Base-by-base conservation (phyloP, 2,888 invertebrate species). In the Callimorpha dominula region DNA sequence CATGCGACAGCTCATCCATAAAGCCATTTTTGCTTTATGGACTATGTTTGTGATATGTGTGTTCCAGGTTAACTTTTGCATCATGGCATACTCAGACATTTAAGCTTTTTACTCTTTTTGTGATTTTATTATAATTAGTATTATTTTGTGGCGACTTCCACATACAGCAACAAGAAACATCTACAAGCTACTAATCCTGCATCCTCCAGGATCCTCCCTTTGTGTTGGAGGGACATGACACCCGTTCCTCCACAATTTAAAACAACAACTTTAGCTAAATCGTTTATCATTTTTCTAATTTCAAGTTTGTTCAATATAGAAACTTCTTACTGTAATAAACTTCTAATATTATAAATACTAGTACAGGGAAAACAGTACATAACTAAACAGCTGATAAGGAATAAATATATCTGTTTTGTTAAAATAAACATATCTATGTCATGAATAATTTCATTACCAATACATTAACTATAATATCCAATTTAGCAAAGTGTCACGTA, bases 401-500 rank as follows among this genome's bases (percentile, higher is more conserved):
- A 20, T 20, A 20, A 46, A 20, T 42, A 46, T 64, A 12, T 20
- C 65, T 46, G 46, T 65, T 65, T 49, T 14, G 14, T 14, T 20
- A 46, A 65, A 65, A 49, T 65, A 12, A 14, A 65, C 20, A 65
- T 31, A 31, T 46, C 46, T 46, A 7, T n/a, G 65, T 17, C 46
- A 31, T 68, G 49, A 49, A 71, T 71, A 49, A 60, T 66, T 66
- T 60, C 60, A 60, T 49, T 46, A 42, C 14, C 31, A 52, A 52
- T 60, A 62, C 40, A 69, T 65, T 14, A 57, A 73, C n/a, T 64
- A 70, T 43, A 75, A 78, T 77, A 76, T 75, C 73, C 72, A 74
- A 84, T 81, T 82, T 80, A 78, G 81, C 82, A 82, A 86, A 85
- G 75, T 85, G 82, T 80, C 84, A 85, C 76, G 79, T 80, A 74